These are phyloP conservation scores for Plectus sambesii DNA, from an alignment of 1,140 invertebrate species.

Conservation along the genomic window DNA sequence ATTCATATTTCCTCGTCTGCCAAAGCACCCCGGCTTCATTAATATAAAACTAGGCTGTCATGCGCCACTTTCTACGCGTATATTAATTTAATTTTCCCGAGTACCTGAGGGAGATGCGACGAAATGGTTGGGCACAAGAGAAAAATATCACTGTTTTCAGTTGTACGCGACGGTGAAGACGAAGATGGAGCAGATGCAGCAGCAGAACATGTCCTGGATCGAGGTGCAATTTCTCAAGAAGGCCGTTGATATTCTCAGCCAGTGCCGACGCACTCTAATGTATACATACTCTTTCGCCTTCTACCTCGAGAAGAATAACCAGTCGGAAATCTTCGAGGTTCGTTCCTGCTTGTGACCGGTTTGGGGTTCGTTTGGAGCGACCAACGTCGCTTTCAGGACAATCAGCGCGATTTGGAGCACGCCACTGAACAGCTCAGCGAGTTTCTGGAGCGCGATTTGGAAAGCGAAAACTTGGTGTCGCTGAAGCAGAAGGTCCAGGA, in stretches of 20 bases:
- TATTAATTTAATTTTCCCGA: no score
- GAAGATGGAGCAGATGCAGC: conserved; percentile 96
- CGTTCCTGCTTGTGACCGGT: conserved; percentile 28
- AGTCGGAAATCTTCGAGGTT: conserved; percentile 91
- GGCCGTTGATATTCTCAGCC: conserved; percentile 91
- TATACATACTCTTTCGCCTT: conserved; percentile 99
- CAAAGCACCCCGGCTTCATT: no score
- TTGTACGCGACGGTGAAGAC: conserved; percentile 61
- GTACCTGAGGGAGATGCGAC: no score
- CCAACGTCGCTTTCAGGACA: conserved; percentile 66
- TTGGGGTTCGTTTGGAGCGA: no score
- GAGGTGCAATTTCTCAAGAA: conserved; percentile 95
- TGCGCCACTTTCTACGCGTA: no score
- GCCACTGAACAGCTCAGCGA: conserved; percentile 91
- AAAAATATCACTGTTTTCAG: conserved; percentile 5
- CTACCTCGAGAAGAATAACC: conserved; percentile 93
- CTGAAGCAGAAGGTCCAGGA: conserved; percentile 99
- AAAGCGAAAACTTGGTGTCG: conserved; percentile 80
- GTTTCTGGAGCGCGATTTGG: conserved; percentile 94
- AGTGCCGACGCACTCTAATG: conserved; percentile 93
- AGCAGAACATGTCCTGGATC: conserved; percentile 99
- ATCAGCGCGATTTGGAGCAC: conserved; percentile 92
- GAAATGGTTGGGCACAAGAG: background rate
- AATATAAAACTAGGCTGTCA: no score
- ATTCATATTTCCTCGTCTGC: no score